Evolutionary conservation across 92 coral and sea anemone genomes (phyloP), one percentile per base, ranked within the genome.

Genomic region (Parazoanthus darwini): DNA sequence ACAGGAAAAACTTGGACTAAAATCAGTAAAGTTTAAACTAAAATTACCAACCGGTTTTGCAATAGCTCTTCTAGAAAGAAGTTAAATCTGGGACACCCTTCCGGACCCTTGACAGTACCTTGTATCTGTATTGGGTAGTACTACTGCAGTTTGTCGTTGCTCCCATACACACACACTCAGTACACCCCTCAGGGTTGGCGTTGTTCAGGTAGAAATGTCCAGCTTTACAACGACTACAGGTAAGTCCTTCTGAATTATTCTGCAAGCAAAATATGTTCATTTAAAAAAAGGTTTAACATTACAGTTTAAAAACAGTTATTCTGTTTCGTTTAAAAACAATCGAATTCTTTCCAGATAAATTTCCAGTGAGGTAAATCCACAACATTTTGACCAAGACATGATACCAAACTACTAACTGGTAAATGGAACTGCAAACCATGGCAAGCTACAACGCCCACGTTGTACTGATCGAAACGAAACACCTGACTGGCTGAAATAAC

Each of bases 111-210:
- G 54, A 22, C 26, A 89, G 33, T 81, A 93, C 98, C 94, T 93
- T 90, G 86, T 86, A 81, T 51, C 58, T 78, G 72, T 86, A 88
- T 80, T 72, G 58, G 73, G 73, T 80, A 14, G 96, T 94, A 66
- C 98, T 94, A 78, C 86, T 90, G 82, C 99, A 97, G 92, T 97
- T 94, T 13, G 80, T 79, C 39, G 94, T 95, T 54, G 92, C 89
- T 11, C 99, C 99, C 93, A 94, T 92, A 78, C 99, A 97, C 74
- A 94, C 91, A 89, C 99, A 97, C 66, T 84, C 92, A 22, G 93
- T 94, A 86, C 99, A 97, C 25, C 99, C 99, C 39, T 93, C 88
- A 2, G 95, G 91, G 67, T 95, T 95, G 66, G 93, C 89, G 54
- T 90, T 75, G 36, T 92, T 91, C 87, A 97, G 88, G 90, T 97